phyloP scores from a whole-genome alignment of 2,113 vertebrate genomes.

The Zosterops lateralis region DNA sequence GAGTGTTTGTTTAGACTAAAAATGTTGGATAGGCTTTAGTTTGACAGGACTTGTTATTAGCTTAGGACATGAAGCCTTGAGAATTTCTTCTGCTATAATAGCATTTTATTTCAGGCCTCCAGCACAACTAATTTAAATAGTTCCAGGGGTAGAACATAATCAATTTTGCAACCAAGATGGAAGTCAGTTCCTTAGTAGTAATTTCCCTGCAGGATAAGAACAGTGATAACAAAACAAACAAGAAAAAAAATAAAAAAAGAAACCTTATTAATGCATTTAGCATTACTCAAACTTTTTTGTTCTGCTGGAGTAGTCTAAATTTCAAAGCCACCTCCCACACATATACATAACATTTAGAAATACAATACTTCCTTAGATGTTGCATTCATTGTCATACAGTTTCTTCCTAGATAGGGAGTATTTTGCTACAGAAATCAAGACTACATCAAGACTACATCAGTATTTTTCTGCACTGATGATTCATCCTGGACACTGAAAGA shows the following conservation, averaged over 20 bases:
- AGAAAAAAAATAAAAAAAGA: background rate
- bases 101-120: background rate
- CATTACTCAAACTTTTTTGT: slow-evolving; percentile 37
- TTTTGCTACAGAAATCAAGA: background rate
- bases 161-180: background rate
- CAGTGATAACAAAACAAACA: background rate
- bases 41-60: slow-evolving; percentile 4
- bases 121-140: background rate
- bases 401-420: background rate
- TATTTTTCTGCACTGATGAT: slow-evolving; percentile 15
- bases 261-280: background rate
- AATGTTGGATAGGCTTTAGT: background rate
- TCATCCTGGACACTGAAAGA: background rate
- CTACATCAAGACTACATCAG: background rate
- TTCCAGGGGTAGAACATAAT: background rate
- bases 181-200: background rate
- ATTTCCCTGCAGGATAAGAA: background rate
- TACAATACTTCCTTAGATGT: slow-evolving; percentile 33
- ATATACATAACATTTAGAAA: slow-evolving; percentile 34
- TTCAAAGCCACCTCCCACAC: slow-evolving; percentile 38
- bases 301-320: slow-evolving; percentile 25
- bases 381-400: background rate
- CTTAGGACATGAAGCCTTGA: background rate
- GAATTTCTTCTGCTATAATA: background rate
- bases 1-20: background rate